These are phyloP conservation scores for Cichladusa arquata DNA, from an alignment of 2,113 vertebrate species.

Conservation along the genomic window DNA sequence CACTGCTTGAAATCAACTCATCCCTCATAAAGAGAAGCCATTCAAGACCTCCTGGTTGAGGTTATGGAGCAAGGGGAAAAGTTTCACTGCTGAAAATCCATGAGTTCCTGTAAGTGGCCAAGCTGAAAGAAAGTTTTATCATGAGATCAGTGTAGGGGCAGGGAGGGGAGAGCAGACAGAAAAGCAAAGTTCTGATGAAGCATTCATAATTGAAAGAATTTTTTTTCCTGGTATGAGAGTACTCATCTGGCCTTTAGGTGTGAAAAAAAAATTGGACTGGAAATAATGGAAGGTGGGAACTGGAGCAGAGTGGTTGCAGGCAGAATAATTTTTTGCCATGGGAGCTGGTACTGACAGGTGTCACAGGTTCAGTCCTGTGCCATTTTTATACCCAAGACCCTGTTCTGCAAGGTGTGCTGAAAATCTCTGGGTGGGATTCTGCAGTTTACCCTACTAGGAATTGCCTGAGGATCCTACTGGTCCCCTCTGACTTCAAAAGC, in stretches of 20 bases:
- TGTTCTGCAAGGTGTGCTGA: not conserved
- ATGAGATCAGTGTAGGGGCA: not conserved
- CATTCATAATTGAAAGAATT: not conserved
- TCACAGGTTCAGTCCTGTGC: not conserved
- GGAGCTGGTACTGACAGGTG: not conserved
- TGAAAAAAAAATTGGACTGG: not conserved
- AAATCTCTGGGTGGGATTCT: not conserved
- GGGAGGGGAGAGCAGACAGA: not conserved
- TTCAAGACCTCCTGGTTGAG: not conserved
- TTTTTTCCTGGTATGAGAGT: not conserved
- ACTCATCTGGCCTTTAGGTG: not conserved
- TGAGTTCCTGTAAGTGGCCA: not conserved
- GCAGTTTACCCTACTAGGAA: not conserved
- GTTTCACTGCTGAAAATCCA: not conserved
- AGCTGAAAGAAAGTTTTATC: conserved; percentile 10
- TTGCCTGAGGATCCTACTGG: not conserved
- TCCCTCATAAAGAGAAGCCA: not conserved
- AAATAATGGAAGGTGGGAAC: not conserved
- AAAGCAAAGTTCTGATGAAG: not conserved
- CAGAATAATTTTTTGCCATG: not conserved
- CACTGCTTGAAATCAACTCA: not conserved
- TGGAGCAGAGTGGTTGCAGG: not conserved
- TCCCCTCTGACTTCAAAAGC: not conserved
- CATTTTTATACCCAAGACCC: not conserved
- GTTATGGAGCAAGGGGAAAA: not conserved